Evolutionary conservation across 2,888 invertebrate genomes (phyloP).

Genomic region (Nysson spinosus): DNA sequence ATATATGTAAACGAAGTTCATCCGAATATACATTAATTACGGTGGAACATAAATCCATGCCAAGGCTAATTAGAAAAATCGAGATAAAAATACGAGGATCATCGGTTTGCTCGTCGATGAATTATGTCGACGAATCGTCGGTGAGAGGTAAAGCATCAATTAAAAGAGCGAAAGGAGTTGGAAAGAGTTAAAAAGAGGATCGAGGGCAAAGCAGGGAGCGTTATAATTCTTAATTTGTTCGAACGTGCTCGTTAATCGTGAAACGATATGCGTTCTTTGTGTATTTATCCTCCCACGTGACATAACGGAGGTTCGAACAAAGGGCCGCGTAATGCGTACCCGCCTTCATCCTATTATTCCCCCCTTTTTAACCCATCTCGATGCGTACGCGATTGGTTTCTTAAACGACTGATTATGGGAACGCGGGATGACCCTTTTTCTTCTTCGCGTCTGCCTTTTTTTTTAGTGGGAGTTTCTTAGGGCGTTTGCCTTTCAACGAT

Average conservation of each 20-base stretch:
- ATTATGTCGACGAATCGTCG: too few relatives aligned
- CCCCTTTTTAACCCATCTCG: slow-evolving; percentile 30
- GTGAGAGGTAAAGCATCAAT: slow-evolving; percentile 11
- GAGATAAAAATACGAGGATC: too few relatives aligned
- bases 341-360: slow-evolving; percentile 19
- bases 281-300: slow-evolving; percentile 39
- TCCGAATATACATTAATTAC: too few relatives aligned
- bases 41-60: too few relatives aligned
- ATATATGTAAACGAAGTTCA: too few relatives aligned
- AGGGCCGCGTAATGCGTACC: slow-evolving; percentile 23
- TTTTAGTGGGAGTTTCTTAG: too few relatives aligned
- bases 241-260: slow-evolving; percentile 43
- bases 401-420: slow-evolving; percentile 31
- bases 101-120: too few relatives aligned
- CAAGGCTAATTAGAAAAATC: too few relatives aligned
- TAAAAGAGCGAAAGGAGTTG: slow-evolving; percentile 10
- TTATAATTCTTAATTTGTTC: slow-evolving; percentile 42
- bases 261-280: slow-evolving; percentile 40
- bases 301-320: slow-evolving; percentile 39
- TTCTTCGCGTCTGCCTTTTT: background rate
- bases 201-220: slow-evolving; percentile 14
- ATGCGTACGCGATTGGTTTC: slow-evolving; percentile 42
- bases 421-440: background rate
- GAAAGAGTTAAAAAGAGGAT: too few relatives aligned
- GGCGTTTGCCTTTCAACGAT: too few relatives aligned